Evolutionary conservation across 2,113 vertebrate species (phyloP).

Genomic region (Equus quagga): DNA sequence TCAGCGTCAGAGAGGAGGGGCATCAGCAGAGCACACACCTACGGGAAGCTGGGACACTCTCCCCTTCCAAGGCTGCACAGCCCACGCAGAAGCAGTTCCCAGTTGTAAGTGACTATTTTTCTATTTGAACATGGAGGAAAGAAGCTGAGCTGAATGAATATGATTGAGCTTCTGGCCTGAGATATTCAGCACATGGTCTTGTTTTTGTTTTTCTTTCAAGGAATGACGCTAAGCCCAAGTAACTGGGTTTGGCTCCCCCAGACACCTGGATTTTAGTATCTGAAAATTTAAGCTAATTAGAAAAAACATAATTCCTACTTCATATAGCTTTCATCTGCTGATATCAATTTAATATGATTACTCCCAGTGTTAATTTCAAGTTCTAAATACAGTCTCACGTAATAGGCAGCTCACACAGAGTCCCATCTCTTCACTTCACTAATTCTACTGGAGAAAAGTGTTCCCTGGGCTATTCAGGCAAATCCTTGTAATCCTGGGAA

Average conservation of each 20-base stretch:
- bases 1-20: background rate
- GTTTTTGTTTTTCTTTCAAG: constrained; percentile 38
- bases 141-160: background rate
- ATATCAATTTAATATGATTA: constrained; percentile 51
- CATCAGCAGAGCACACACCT: background rate
- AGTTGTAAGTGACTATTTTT: background rate
- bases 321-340: constrained; percentile 49
- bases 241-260: background rate
- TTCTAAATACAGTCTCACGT: constrained; percentile 20
- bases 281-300: constrained; percentile 45
- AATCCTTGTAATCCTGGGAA: constrained; percentile 87
- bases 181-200: background rate
- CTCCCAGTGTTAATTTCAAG: constrained; percentile 43
- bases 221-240: constrained; percentile 24
- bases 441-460: constrained; percentile 79
- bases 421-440: constrained; percentile 71
- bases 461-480: constrained; percentile 72
- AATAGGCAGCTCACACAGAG: constrained; percentile 52
- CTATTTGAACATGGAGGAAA: background rate
- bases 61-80: background rate
- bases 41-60: background rate
- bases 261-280: constrained; percentile 24
- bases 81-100: background rate
- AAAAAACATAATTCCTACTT: constrained; percentile 41
- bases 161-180: background rate